A percentile compares a stretch with the other conserved stretches of the same genome.
Evolutionary conservation across 2,797 vertebrate species (phyloP).

Genomic region (Chelonia mydas): DNA sequence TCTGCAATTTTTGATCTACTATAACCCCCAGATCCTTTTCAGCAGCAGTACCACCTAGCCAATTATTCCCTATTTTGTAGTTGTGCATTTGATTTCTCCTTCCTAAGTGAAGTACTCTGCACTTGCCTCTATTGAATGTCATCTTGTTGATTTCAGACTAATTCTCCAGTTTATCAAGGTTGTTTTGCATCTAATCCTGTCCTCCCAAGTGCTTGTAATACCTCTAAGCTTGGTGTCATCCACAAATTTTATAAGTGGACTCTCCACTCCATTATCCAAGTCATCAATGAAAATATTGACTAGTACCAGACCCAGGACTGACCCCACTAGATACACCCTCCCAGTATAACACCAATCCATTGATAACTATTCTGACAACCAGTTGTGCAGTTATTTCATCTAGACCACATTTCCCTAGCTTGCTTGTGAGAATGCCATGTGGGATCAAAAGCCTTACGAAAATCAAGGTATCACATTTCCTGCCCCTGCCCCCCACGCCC

Average conservation of each 20-base stretch:
- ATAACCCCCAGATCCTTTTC: background rate
- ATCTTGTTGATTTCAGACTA: background rate
- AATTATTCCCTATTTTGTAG: background rate
- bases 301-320: background rate
- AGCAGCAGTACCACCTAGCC: background rate
- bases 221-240: too few relatives aligned
- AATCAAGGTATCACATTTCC: too few relatives aligned
- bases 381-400: background rate
- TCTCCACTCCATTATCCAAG: too few relatives aligned
- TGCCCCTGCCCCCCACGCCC: too few relatives aligned
- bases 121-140: background rate
- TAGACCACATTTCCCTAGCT: background rate
- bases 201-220: too few relatives aligned
- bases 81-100: background rate
- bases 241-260: too few relatives aligned
- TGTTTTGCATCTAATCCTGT: too few relatives aligned
- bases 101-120: background rate
- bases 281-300: too few relatives aligned
- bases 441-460: too few relatives aligned
- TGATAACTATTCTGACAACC: background rate
- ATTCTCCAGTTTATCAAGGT: too few relatives aligned
- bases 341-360: background rate
- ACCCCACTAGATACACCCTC: background rate
- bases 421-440: too few relatives aligned
- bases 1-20: background rate